Conservation (phyloP, 2,797 vertebrate genomes). For the Sphenopsis melanotis region DNA sequence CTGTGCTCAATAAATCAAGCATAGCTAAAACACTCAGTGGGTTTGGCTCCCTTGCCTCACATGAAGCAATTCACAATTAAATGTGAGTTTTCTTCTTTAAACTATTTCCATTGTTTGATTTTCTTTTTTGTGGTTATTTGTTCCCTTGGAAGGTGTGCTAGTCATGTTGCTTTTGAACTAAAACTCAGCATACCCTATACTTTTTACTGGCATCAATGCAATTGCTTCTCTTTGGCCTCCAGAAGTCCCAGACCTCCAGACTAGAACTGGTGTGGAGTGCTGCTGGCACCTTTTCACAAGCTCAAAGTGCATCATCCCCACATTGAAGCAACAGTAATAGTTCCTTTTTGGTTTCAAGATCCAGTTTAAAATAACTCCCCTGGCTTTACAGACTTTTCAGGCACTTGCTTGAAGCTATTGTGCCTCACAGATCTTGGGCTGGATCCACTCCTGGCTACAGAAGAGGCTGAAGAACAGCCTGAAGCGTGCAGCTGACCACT, state of each 20-base stretch:
- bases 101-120: constrained; percentile 45
- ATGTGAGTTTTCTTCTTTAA: constrained; percentile 53
- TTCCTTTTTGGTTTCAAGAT: constrained; percentile 2
- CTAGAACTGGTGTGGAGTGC: neutral
- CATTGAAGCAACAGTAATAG: neutral
- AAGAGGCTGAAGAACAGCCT: neutral
- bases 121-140: constrained; percentile 61
- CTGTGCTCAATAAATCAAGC: constrained; percentile 55
- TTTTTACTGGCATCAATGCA: constrained; percentile 48
- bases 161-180: constrained; percentile 59
- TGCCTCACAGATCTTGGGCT: neutral
- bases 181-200: constrained; percentile 40
- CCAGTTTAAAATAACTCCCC: neutral
- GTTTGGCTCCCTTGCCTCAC: constrained; percentile 46
- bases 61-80: constrained; percentile 55
- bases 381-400: neutral
- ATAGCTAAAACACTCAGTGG: constrained; percentile 25
- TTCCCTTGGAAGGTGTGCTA: constrained; percentile 52
- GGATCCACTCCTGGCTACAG: neutral
- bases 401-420: neutral
- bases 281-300: constrained; percentile 4
- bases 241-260: constrained; percentile 40
- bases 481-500: neutral
- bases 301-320: neutral
- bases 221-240: constrained; percentile 26